Evolutionary conservation across 2,797 vertebrate genomes (phyloP).

Genomic region (Astyanax mexicanus): DNA sequence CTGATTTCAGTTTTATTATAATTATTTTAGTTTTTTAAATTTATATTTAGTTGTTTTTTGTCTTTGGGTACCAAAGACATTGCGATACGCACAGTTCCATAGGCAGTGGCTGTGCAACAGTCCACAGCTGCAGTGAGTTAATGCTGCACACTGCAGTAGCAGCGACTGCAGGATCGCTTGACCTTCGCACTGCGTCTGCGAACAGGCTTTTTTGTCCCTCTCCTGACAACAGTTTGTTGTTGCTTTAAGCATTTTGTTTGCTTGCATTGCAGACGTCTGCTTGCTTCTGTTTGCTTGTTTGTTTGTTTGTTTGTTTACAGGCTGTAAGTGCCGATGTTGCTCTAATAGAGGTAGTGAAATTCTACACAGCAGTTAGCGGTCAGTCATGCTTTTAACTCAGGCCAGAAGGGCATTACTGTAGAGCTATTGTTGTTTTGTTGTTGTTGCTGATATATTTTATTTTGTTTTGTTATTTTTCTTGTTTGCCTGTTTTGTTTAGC

Average conservation of each 20-base stretch:
- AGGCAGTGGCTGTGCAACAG: constrained; percentile 28
- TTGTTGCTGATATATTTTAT: no score
- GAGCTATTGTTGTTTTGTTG: not conserved
- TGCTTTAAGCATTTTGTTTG: not conserved
- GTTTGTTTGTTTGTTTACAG: not conserved
- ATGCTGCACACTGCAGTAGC: constrained; percentile 18
- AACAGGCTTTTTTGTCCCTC: constrained; percentile 31
- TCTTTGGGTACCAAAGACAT: constrained; percentile 10
- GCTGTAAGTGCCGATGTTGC: constrained; percentile 29
- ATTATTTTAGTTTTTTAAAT: not conserved
- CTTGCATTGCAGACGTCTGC: constrained; percentile 36
- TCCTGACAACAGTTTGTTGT: not conserved
- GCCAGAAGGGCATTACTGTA: constrained; percentile 7
- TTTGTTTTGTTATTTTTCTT: not conserved
- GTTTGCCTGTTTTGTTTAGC: not conserved
- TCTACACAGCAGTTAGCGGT: constrained; percentile 36
- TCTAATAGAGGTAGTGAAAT: constrained; percentile 10
- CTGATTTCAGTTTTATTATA: constrained; percentile 29
- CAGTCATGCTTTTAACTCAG: constrained; percentile 22
- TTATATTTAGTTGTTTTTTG: not conserved
- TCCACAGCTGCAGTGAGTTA: constrained; percentile 17
- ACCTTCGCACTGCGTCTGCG: constrained; percentile 40
- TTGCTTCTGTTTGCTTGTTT: no score
- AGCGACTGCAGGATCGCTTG: constrained; percentile 20
- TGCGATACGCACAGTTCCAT: constrained; percentile 22